Evolutionary conservation across 37 sponge, comb jelly and placozoan genomes (phyloP), one percentile per base, ranked within the genome.

Genomic region (Petrosia ficiformis): DNA sequence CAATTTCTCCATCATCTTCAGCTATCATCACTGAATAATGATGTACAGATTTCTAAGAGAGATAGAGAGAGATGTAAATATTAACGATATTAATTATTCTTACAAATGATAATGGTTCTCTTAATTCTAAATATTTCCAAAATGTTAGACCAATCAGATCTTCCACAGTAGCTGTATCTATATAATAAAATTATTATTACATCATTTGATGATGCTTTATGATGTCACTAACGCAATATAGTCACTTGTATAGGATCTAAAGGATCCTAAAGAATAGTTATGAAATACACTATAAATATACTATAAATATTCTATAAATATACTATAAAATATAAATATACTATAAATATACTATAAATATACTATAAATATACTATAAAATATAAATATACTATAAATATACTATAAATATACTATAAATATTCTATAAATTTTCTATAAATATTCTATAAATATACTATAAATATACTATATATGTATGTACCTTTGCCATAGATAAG

Each of bases 1-100:
- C 92, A 64, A 91, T 77, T 0, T 91, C 92, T 39, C 88, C 92
- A 74, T 86, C 84, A 5, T 91, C 92, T 61, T 91, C 92, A n/a
- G 92, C 84, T 71, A 91, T 91, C 74, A 70, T 82, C n/a, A 91
- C 76, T 37, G 87, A 60, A 63, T 91, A 91, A 30, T 76, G 65
- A 14, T 48, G 41, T 1, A 83, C 76, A 28, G 74, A 28, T 59
- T 67, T 82, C 92, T 86, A 26, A n/a, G 22, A 61, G 63, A 26
- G 63, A 61, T 8, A 29, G 63, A 61, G 63, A 3, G 44, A 30
- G 25, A n/a, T n/a, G 26, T 42, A 70, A 25, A 2, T n/a, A 40
- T 42, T 1, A 39, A 4, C 19, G 22, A 6, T 40, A 68, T 48
- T 10, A 72, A 41, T 34, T 41, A 4, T 37, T 11, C 4, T 40